Conservation (phyloP, 1,140 invertebrate species). For the Sitodiplosis mosellana region DNA sequence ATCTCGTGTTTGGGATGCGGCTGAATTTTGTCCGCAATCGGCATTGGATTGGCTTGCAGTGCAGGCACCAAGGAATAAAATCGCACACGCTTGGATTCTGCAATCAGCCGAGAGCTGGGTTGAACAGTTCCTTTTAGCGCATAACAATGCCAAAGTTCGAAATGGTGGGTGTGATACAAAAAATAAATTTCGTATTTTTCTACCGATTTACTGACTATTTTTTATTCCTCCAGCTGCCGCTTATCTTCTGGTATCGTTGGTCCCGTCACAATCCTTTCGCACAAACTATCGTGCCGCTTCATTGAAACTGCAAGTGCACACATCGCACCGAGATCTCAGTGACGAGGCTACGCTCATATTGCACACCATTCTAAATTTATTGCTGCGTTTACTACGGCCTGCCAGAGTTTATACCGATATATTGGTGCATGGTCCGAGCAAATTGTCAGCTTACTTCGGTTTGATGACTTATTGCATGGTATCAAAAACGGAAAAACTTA, state of each 20-base stretch:
- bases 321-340: constrained; percentile 26
- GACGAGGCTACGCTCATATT: constrained; percentile 58
- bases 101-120: constrained; percentile 75
- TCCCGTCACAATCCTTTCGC: constrained; percentile 72
- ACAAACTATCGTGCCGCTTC: constrained; percentile 49
- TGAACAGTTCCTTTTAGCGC: constrained; percentile 71
- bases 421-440: constrained; percentile 69
- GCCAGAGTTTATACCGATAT: constrained; percentile 73
- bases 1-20: constrained; percentile 75
- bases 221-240: constrained; percentile 47
- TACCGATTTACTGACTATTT: not conserved
- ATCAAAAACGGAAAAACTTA: constrained; percentile 74
- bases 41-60: constrained; percentile 81
- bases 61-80: constrained; percentile 69
- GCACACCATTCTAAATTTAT: constrained; percentile 68
- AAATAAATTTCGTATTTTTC: not conserved
- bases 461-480: constrained; percentile 79
- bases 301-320: constrained; percentile 14
- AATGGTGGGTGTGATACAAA: constrained; percentile 33
- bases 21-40: constrained; percentile 73
- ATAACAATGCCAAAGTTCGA: constrained; percentile 67
- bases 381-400: constrained; percentile 55
- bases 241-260: constrained; percentile 67
- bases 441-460: constrained; percentile 80
- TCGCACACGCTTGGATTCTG: constrained; percentile 75